phyloP scores from a whole-genome alignment of 2,797 vertebrate species.

The Alfaro cultratus region DNA sequence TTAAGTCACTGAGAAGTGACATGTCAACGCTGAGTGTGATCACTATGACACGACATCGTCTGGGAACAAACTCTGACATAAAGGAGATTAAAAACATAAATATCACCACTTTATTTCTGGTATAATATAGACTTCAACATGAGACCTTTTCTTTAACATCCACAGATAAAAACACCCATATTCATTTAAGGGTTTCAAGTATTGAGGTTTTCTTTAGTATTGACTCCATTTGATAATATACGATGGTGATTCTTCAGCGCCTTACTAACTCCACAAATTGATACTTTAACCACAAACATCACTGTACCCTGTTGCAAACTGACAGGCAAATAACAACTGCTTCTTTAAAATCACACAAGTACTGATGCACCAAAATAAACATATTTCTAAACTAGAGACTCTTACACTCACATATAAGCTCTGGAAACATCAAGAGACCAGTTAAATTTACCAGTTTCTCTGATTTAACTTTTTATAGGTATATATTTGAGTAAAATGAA shows the following conservation, averaged over 20 bases:
- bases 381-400: no score
- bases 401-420: no score
- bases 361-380: neutral
- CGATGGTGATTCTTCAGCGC: neutral
- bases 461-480: no score
- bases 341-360: neutral
- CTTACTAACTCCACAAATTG: neutral
- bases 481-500: no score
- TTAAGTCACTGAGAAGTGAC: slow-evolving; percentile 4
- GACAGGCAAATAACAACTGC: neutral
- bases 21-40: neutral
- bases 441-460: no score
- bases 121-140: neutral
- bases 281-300: neutral
- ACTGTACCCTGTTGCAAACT: neutral
- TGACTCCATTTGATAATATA: neutral
- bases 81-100: neutral
- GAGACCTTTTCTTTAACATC: neutral
- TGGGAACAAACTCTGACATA: no score
- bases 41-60: neutral
- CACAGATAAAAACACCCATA: neutral
- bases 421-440: no score
- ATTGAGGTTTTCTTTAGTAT: neutral
- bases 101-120: neutral
- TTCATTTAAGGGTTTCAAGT: neutral